Percentiles rank a stretch among this genome's conserved stretches.
Conservation (phyloP, 2,797 vertebrate species). For the Diplodus puntazzo region DNA sequence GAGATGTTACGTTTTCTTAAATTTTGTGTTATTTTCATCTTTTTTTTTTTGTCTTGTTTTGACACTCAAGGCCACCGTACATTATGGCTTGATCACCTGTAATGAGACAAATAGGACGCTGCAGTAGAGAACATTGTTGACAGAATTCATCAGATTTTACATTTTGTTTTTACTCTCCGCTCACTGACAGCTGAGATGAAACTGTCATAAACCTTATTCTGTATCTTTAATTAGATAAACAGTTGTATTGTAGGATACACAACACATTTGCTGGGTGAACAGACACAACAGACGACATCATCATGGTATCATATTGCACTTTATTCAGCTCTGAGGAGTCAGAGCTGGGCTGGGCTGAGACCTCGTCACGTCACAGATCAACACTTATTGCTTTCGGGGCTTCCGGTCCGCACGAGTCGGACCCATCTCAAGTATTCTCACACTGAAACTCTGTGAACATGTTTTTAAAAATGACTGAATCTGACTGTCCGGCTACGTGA, state of each 20-base stretch:
- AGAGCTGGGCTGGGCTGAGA: conserved; percentile 55
- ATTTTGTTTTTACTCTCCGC: too few relatives aligned
- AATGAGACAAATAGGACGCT: too few relatives aligned
- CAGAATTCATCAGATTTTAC: too few relatives aligned
- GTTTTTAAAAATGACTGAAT: conserved; percentile 14
- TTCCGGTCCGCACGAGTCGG: conserved; percentile 15
- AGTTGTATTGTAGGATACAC: neutral
- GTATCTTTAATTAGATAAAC: too few relatives aligned
- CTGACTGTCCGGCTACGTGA: neutral
- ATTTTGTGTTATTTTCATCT: too few relatives aligned
- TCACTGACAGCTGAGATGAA: too few relatives aligned
- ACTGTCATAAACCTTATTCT: too few relatives aligned
- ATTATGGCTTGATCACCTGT: too few relatives aligned
- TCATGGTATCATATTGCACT: conserved; percentile 86
- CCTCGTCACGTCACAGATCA: conserved; percentile 65
- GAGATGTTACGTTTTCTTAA: too few relatives aligned
- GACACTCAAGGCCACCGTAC: too few relatives aligned
- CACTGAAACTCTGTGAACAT: conserved; percentile 17
- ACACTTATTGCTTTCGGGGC: conserved; percentile 83
- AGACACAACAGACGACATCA: conserved; percentile 18
- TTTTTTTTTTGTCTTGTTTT: too few relatives aligned
- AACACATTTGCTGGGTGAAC: neutral
- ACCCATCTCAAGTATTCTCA: conserved; percentile 50
- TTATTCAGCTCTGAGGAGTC: conserved; percentile 80
- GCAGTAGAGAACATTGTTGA: too few relatives aligned